phyloP scores from a whole-genome alignment of 2,113 vertebrate species.

The Apteryx owenii region DNA sequence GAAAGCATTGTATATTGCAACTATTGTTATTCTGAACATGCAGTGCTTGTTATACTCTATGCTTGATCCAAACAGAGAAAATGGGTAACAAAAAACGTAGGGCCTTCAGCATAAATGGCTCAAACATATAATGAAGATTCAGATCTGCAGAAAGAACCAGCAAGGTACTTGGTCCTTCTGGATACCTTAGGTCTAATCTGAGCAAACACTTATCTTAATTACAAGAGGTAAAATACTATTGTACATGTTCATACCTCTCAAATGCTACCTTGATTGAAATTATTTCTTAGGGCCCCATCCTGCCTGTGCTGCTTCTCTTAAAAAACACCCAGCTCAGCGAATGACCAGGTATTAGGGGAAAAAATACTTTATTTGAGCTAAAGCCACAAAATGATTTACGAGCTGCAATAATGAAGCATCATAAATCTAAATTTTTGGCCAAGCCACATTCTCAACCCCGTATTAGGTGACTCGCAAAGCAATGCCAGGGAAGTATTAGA shows the following conservation, averaged over 20 bases:
- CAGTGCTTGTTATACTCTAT: not conserved
- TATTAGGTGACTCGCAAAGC: not conserved
- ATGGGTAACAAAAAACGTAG: not conserved
- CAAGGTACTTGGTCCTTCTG: not conserved
- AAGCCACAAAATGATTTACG: not conserved
- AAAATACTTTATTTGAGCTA: not conserved
- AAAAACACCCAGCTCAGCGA: not conserved
- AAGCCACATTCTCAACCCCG: not conserved
- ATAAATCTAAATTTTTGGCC: not conserved
- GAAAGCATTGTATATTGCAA: not conserved
- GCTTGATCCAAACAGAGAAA: not conserved
- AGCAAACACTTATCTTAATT: not conserved
- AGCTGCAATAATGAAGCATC: not conserved
- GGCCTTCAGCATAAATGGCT: not conserved
- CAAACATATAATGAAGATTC: not conserved
- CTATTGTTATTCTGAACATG: not conserved
- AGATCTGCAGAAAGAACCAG: not conserved
- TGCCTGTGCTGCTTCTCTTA: not conserved
- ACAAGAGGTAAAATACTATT: not conserved
- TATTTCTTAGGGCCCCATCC: not conserved
- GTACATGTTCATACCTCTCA: not conserved
- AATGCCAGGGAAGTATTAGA: conserved; percentile 7
- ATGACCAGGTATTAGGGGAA: not conserved
- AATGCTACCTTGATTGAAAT: not conserved
- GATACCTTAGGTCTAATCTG: not conserved